Evolutionary conservation across 2,113 vertebrate genomes (phyloP).

Genomic region (Pao palembangensis): DNA sequence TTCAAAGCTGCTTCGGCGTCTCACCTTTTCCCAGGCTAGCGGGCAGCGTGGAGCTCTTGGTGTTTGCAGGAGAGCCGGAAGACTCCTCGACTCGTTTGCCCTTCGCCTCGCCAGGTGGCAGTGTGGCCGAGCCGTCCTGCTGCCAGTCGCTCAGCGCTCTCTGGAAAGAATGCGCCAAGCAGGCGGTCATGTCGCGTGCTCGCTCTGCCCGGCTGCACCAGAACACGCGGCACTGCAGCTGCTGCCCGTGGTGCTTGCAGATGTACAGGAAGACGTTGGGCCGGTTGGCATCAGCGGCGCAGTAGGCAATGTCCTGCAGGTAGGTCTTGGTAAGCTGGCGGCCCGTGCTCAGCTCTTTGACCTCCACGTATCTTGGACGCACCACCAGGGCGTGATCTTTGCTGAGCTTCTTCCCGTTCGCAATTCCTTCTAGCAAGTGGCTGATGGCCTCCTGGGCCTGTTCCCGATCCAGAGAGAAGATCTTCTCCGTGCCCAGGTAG

Average conservation of each 20-base stretch:
- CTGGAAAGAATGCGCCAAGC: constrained; percentile 77
- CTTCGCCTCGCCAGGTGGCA: constrained; percentile 36
- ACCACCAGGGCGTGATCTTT: constrained; percentile 80
- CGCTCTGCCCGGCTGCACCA: constrained; percentile 78
- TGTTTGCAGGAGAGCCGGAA: constrained; percentile 23
- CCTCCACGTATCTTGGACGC: constrained; percentile 76
- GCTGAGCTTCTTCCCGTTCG: constrained; percentile 65
- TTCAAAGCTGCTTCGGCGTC: neutral
- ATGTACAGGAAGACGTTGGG: constrained; percentile 81
- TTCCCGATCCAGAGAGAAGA: constrained; percentile 77
- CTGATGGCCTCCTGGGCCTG: constrained; percentile 75
- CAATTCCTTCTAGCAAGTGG: constrained; percentile 63
- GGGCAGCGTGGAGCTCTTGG: constrained; percentile 71
- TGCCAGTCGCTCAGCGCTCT: constrained; percentile 76
- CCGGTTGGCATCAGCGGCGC: constrained; percentile 65
- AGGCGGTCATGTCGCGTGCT: constrained; percentile 74
- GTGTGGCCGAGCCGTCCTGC: constrained; percentile 53
- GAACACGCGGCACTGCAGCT: constrained; percentile 80
- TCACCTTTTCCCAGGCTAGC: constrained; percentile 77
- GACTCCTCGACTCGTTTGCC: constrained; percentile 47
- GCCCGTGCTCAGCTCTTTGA: constrained; percentile 79
- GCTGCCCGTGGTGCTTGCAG: constrained; percentile 76
- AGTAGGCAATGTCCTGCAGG: constrained; percentile 81
- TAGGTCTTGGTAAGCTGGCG: constrained; percentile 81
- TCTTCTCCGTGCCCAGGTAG: constrained; percentile 78